Percentiles rank a stretch among this genome's conserved stretches.
Evolutionary conservation across 2,888 invertebrate species (phyloP).

Genomic region (Andrena camellia): DNA sequence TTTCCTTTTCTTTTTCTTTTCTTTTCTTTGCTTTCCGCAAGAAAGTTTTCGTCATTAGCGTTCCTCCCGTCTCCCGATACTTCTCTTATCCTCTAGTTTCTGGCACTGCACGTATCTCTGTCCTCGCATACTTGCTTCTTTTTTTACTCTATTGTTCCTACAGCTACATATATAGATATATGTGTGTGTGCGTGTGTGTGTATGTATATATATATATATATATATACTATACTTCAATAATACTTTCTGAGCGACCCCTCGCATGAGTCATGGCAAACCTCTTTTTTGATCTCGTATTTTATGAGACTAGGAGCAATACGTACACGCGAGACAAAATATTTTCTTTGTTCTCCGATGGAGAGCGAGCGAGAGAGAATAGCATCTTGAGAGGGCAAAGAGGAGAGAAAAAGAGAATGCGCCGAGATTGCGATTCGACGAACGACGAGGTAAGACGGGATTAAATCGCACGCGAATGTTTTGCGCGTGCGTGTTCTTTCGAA

Average conservation of each 20-base stretch:
- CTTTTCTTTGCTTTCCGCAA: not conserved
- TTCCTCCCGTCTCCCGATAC: conserved; percentile 16
- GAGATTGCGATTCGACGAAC: conserved; percentile 19
- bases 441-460: conserved; percentile 8
- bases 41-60: conserved; percentile 21
- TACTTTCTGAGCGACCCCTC: conserved; percentile 57
- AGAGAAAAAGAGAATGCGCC: not conserved
- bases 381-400: not conserved
- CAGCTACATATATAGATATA: conserved; percentile 6
- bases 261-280: conserved; percentile 45
- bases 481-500: not conserved
- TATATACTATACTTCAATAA: conserved; percentile 48
- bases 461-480: not conserved
- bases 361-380: conserved; percentile 12
- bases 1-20: not conserved
- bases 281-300: conserved; percentile 48
- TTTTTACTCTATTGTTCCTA: conserved; percentile 31
- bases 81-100: conserved; percentile 36
- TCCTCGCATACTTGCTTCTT: conserved; percentile 11
- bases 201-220: too few species aligned
- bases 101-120: conserved; percentile 32
- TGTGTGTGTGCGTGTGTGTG: not conserved
- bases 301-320: conserved; percentile 61
- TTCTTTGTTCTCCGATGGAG: conserved; percentile 7
- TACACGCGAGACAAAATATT: conserved; percentile 28